Evolutionary conservation across 2,113 vertebrate genomes (phyloP), one percentile per base, ranked within the genome.

Genomic region (Myiagra hebetior): DNA sequence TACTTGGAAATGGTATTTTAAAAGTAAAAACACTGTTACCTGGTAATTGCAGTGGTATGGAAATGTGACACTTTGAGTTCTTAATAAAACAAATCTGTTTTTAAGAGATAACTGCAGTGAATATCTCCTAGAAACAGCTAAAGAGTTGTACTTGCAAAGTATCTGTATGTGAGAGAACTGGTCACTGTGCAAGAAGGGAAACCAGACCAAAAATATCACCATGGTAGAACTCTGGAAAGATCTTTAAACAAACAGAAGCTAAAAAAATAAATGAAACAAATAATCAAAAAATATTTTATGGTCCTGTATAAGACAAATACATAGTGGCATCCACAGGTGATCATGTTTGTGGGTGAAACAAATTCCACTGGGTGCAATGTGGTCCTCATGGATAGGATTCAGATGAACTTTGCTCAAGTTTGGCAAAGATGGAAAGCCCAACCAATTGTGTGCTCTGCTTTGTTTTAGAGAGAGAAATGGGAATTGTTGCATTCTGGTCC

Each of bases 1-100:
- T 93, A 96, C 80, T 93, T 95, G 62, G 88, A 91, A 85, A 90
- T 55, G 84, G 56, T 83, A 92, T 94, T 93, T 95, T 83, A 44
- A 79, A 96, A 94, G 65, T 72, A 83, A 91, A 95, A 93, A 77
- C 64, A 85, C 50, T 80, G 56, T 95, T 89, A 87, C 74, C 73
- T 96, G 89, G 78, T 93, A 80, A 87, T 87, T 79, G 53, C 82
- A 67, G 68, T 76, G 73, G 44, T 83, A 83, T 64, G 86, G 50
- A 90, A 95, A 85, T 69, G 52, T 72, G 74, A 67, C 46, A 62
- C 24, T 69, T 63, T 30, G 52, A 74, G 47, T 92, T 75, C 52
- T 85, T 86, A 87, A 72, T 79, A 77, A 90, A 94, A 87, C 39
- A 81, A 78, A 94, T 28, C 59, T 53, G 4, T 31, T 92, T 95